Evolutionary conservation across 2,797 vertebrate species (phyloP).

Genomic region (Scyliorhinus canicula): DNA sequence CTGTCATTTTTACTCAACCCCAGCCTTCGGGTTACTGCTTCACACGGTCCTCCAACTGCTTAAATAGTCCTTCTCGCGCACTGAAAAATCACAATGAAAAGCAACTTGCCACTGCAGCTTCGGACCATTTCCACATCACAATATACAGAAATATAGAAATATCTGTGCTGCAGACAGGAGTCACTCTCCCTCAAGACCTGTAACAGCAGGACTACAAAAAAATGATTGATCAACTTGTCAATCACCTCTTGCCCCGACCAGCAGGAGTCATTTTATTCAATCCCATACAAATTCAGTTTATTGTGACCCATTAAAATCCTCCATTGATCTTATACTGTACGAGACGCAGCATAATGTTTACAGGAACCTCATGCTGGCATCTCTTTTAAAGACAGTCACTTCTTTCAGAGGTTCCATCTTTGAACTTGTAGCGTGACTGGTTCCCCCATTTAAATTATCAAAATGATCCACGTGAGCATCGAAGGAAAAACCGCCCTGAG

Average conservation of each 20-base stretch:
- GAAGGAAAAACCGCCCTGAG: neutral
- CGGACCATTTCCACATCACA: neutral
- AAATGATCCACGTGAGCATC: neutral
- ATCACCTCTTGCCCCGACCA: neutral
- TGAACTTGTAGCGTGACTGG: neutral
- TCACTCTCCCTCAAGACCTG: neutral
- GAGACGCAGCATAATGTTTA: neutral
- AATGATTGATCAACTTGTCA: neutral
- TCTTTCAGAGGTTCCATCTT: neutral
- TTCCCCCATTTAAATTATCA: neutral
- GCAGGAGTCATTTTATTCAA: neutral
- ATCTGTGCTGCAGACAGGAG: neutral
- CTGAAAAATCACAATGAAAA: neutral
- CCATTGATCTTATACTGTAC: neutral
- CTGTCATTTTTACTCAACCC: neutral
- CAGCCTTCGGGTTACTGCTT: neutral
- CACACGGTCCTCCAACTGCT: neutral
- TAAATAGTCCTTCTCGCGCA: neutral
- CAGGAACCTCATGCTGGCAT: neutral
- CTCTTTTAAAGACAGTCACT: neutral
- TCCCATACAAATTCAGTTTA: neutral
- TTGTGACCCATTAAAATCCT: neutral
- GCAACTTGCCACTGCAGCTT: neutral
- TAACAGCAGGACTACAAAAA: neutral
- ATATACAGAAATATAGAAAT: neutral